phyloP scores from a whole-genome alignment of 2,113 vertebrate species.

The Naja naja region DNA sequence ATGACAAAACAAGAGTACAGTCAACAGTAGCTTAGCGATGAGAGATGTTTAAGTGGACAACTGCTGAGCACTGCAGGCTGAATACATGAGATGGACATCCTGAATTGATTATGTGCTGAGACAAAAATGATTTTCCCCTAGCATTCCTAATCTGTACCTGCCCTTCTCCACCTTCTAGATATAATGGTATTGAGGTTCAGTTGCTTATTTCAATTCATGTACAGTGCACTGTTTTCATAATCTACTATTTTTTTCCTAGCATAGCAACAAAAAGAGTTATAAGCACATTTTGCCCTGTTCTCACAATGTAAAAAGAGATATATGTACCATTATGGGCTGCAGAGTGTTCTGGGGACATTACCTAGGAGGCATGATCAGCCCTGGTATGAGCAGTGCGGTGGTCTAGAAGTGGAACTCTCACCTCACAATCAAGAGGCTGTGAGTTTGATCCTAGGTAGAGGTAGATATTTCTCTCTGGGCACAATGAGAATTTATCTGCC shows the following conservation, averaged over 20 bases:
- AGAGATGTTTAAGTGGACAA: slow-evolving; percentile 60
- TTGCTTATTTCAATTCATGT: slow-evolving; percentile 47
- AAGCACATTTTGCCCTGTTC: background rate
- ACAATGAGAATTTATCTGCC: no score
- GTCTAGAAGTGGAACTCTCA: no score
- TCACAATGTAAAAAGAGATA: background rate
- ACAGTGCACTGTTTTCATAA: slow-evolving; percentile 30
- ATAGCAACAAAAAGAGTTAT: slow-evolving; percentile 45
- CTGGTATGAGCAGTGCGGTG: background rate
- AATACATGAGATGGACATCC: slow-evolving; percentile 65
- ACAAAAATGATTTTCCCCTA: slow-evolving; percentile 59
- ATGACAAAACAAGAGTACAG: slow-evolving; percentile 54
- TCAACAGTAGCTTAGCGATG: slow-evolving; percentile 66
- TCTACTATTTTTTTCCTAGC: slow-evolving; percentile 33
- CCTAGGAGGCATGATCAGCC: background rate
- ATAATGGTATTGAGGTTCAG: background rate
- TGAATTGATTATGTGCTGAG: slow-evolving; percentile 56
- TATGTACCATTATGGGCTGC: background rate
- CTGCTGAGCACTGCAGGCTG: slow-evolving; percentile 61
- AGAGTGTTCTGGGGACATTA: background rate
- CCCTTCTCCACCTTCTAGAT: background rate
- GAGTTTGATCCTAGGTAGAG: no score
- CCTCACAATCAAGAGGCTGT: no score
- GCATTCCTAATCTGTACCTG: slow-evolving; percentile 49
- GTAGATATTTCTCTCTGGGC: no score